phyloP scores from a whole-genome alignment of 2,113 vertebrate species.

The Acinonyx jubatus region DNA sequence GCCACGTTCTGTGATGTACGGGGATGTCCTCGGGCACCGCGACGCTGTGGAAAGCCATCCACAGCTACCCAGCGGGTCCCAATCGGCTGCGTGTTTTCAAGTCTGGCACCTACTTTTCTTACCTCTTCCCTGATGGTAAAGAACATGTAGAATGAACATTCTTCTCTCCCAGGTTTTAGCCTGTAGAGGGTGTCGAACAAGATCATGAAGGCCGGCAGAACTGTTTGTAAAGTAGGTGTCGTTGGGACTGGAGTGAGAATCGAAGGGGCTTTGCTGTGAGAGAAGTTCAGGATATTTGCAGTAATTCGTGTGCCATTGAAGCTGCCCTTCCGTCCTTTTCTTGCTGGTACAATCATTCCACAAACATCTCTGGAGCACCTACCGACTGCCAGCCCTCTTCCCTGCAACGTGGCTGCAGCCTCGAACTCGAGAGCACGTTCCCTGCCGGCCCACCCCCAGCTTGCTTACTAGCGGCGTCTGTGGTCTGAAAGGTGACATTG shows the following conservation, averaged over 20 bases:
- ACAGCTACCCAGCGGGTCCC: not conserved
- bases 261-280: no score
- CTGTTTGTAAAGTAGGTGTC: not conserved
- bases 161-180: not conserved
- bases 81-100: not conserved
- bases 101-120: not conserved
- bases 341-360: not conserved
- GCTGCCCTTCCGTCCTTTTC: not conserved
- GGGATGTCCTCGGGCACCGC: not conserved
- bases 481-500: not conserved
- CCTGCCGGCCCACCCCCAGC: not conserved
- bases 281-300: not conserved
- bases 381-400: not conserved
- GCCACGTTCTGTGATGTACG: not conserved
- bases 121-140: not conserved
- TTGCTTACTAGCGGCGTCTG: not conserved
- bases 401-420: fast-evolving
- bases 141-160: not conserved
- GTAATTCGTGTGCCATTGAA: not conserved
- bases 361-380: not conserved
- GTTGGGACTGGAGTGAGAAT: not conserved
- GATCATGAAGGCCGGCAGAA: not conserved
- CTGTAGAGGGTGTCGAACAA: not conserved
- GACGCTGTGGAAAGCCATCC: not conserved
- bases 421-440: fast-evolving